Evolutionary conservation across 2,888 invertebrate genomes (phyloP).

Genomic region (Pediacus dermestoides): DNA sequence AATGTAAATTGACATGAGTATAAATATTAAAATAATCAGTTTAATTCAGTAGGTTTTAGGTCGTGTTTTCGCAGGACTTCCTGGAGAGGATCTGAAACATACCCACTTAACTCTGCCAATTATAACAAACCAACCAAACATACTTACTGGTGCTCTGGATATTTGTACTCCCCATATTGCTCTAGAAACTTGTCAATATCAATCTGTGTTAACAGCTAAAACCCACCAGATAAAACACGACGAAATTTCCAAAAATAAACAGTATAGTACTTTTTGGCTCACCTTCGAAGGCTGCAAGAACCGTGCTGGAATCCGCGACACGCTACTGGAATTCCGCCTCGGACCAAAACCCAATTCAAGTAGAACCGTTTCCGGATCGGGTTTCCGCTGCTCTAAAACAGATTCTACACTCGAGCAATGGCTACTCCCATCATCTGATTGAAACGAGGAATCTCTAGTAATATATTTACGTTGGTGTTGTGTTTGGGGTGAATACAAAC

Average conservation of each 20-base stretch:
- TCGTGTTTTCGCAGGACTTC: conserved; percentile 30
- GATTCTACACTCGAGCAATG: conserved; percentile 78
- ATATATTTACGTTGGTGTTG: conserved; percentile 31
- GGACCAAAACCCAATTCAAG: conserved; percentile 79
- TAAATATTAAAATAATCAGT: no score
- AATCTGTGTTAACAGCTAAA: conserved; percentile 43
- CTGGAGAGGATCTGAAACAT: conserved; percentile 29
- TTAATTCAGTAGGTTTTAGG: conserved; percentile 31
- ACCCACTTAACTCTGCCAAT: conserved; percentile 1
- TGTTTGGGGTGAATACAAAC: conserved; percentile 14
- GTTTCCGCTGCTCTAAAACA: conserved; percentile 75
- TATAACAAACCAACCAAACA: neutral
- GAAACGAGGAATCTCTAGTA: conserved; percentile 44
- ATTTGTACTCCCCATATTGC: conserved; percentile 39
- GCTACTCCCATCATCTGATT: conserved; percentile 54
- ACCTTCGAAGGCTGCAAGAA: conserved; percentile 81
- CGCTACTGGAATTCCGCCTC: conserved; percentile 62
- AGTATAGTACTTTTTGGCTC: conserved; percentile 12
- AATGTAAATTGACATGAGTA: no score
- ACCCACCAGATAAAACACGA: conserved; percentile 16
- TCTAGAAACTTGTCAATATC: conserved; percentile 47
- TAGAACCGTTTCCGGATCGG: conserved; percentile 86
- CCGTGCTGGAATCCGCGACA: conserved; percentile 75
- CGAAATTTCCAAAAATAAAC: conserved; percentile 2
- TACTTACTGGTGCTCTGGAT: conserved; percentile 26